phyloP scores from a whole-genome alignment of 2,797 vertebrate species.

The Lepilemur ruficaudatus region DNA sequence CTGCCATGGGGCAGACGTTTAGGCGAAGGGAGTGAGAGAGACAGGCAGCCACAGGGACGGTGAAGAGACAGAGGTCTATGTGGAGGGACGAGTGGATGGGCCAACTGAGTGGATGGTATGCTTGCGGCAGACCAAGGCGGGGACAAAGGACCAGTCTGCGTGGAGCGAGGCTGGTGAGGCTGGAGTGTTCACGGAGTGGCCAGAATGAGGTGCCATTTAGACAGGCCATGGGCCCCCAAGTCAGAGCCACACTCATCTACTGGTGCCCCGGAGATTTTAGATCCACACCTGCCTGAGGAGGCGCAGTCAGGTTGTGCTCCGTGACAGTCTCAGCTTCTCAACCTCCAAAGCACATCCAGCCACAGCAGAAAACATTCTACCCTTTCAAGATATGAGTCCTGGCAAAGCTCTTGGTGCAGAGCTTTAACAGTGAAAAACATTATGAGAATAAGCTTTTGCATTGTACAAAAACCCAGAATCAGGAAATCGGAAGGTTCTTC shows the following conservation, averaged over 20 bases:
- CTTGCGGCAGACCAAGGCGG: too few species aligned
- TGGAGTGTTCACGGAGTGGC: accelerated
- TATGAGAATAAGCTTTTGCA: not conserved
- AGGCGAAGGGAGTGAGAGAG: not conserved
- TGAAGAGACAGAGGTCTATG: not conserved
- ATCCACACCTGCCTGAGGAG: not conserved
- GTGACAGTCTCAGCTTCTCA: not conserved
- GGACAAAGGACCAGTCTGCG: accelerated
- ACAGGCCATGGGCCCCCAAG: not conserved
- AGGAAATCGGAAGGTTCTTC: not conserved
- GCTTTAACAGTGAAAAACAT: not conserved
- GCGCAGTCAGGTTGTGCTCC: not conserved
- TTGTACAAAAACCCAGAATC: not conserved
- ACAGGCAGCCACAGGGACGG: not conserved
- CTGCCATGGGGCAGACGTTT: not conserved
- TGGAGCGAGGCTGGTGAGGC: accelerated
- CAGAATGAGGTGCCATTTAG: accelerated
- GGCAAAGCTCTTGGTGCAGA: not conserved
- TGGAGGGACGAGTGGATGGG: not conserved
- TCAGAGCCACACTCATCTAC: not conserved
- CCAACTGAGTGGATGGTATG: not conserved
- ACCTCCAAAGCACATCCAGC: not conserved
- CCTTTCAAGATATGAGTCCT: not conserved
- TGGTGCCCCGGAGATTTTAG: not conserved
- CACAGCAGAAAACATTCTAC: not conserved